Evolutionary conservation across 2,888 invertebrate species (phyloP).

Genomic region (Lasioglossum leucozonium): DNA sequence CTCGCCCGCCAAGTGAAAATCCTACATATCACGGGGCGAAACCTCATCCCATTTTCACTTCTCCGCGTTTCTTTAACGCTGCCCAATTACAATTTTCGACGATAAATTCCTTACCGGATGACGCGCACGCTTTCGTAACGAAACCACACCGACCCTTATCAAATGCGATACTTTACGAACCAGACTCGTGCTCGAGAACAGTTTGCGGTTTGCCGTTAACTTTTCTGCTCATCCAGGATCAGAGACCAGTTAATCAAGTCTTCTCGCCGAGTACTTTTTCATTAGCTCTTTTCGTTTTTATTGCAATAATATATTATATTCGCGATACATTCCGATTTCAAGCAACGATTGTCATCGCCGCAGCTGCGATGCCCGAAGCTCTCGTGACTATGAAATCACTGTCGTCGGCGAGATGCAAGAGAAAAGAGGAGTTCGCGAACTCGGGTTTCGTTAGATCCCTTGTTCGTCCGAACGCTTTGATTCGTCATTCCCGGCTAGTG

Average conservation of each 20-base stretch:
- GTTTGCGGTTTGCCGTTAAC: neutral
- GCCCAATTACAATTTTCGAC: slow-evolving; percentile 24
- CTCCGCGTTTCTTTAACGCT: slow-evolving; percentile 8
- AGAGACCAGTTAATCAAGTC: neutral
- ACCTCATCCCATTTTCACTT: slow-evolving; percentile 56
- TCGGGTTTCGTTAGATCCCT: slow-evolving; percentile 64
- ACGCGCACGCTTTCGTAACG: slow-evolving; percentile 11
- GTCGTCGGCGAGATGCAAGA: slow-evolving; percentile 42
- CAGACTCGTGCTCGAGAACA: neutral
- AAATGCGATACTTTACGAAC: neutral
- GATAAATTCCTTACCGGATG: slow-evolving; percentile 18
- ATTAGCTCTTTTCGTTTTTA: neutral
- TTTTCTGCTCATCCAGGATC: neutral
- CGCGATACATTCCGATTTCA: slow-evolving; percentile 36
- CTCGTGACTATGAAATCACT: slow-evolving; percentile 56
- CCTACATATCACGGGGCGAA: slow-evolving; percentile 51
- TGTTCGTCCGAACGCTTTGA: slow-evolving; percentile 51
- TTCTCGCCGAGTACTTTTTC: neutral
- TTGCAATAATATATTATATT: neutral
- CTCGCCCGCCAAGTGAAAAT: slow-evolving; percentile 56
- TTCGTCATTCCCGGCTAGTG: slow-evolving; percentile 51
- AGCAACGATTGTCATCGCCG: slow-evolving; percentile 61
- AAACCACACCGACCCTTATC: slow-evolving; percentile 12
- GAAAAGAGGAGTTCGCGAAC: slow-evolving; percentile 22
- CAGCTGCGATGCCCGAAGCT: slow-evolving; percentile 42